Evolutionary conservation across 1,140 invertebrate species (phyloP).

Genomic region (Whitmania pigra): DNA sequence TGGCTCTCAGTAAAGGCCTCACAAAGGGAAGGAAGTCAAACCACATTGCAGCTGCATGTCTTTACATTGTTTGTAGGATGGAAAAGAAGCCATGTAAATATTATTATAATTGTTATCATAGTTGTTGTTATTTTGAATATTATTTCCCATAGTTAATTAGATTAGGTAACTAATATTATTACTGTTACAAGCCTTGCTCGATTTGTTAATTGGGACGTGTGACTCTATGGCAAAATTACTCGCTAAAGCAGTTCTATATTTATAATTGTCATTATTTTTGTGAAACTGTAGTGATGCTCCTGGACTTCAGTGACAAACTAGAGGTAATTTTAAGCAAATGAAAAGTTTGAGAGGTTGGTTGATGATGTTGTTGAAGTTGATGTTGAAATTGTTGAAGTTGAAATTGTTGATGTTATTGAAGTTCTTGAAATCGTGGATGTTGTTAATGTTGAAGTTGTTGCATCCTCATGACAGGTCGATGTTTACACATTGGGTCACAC

Average conservation of each 20-base stretch:
- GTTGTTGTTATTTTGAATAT: no score
- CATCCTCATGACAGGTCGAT: slow-evolving; percentile 59
- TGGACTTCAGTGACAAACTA: slow-evolving; percentile 92
- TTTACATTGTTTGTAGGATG: slow-evolving; percentile 89
- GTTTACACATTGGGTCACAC: slow-evolving; percentile 87
- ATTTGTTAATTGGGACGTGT: no score
- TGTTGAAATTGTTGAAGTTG: no score
- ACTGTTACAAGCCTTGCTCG: no score
- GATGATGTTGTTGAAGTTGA: no score
- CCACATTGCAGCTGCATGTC: slow-evolving; percentile 90
- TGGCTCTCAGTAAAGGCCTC: slow-evolving; percentile 63
- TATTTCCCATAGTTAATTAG: no score
- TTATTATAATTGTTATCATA: neutral
- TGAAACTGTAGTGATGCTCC: slow-evolving; percentile 62
- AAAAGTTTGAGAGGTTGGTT: neutral
- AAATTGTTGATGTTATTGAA: no score
- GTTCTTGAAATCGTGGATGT: no score
- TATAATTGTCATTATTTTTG: neutral
- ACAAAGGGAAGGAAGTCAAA: slow-evolving; percentile 77
- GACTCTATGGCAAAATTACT: no score
- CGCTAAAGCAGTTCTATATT: neutral
- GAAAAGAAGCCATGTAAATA: slow-evolving; percentile 45
- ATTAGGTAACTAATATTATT: no score
- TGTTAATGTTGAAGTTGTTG: no score
- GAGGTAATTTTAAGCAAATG: slow-evolving; percentile 36